A percentile compares a stretch with the other conserved stretches of the same genome.
phyloP scores from a whole-genome alignment of 1,140 invertebrate genomes.

The Cotesia vestalis region DNA sequence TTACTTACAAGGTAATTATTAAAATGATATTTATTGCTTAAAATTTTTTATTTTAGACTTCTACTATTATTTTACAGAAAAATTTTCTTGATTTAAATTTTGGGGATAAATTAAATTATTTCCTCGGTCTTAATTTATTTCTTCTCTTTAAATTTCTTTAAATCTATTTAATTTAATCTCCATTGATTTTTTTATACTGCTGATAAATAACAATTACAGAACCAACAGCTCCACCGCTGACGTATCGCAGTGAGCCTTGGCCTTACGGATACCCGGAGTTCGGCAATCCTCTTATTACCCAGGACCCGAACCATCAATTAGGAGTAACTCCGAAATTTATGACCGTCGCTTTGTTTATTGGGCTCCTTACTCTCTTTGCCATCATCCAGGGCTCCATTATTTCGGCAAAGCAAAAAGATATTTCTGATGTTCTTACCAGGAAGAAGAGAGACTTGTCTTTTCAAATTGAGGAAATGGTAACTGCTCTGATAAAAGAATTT shows the following conservation, averaged over 20 bases:
- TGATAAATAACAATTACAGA: not conserved
- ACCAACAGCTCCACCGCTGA: constrained; percentile 4
- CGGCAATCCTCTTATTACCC: constrained; percentile 43
- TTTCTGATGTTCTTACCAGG: constrained; percentile 51
- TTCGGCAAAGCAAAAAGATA: constrained; percentile 53
- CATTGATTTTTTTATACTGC: too few relatives aligned
- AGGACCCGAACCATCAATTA: constrained; percentile 47
- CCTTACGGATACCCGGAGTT: constrained; percentile 39
- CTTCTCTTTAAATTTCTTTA: too few relatives aligned
- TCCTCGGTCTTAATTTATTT: too few relatives aligned
- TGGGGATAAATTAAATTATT: too few relatives aligned
- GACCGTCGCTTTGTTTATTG: constrained; percentile 61
- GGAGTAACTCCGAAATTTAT: constrained; percentile 57
- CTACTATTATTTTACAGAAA: too few relatives aligned
- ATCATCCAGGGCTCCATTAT: constrained; percentile 61
- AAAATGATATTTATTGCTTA: not conserved
- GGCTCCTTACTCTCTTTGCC: constrained; percentile 59
- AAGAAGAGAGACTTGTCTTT: constrained; percentile 51
- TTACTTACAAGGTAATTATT: constrained; percentile 48
- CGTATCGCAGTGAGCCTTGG: constrained; percentile 43
- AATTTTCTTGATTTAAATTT: too few relatives aligned
- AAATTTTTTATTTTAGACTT: too few relatives aligned
- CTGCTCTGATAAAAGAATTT: not conserved
- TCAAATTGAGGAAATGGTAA: constrained; percentile 48
- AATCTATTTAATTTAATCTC: too few relatives aligned